Evolutionary conservation across 2,113 vertebrate species (phyloP).

Genomic region (Actinemys pallida): DNA sequence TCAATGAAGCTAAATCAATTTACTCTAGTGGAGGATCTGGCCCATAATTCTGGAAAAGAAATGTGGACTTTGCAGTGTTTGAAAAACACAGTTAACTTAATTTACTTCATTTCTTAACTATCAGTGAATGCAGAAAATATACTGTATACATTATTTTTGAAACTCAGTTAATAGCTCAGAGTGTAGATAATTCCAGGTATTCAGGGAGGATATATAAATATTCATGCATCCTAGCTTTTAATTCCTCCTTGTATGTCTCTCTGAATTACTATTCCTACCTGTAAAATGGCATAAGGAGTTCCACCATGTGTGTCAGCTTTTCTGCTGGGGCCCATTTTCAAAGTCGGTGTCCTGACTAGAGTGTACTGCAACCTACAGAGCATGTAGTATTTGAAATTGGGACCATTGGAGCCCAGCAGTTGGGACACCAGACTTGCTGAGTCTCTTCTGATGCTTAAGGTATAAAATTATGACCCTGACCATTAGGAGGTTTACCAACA

Average conservation of each 20-base stretch:
- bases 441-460: fast-evolving
- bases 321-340: background rate
- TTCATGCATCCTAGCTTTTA: background rate
- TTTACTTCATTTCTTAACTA: no score
- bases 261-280: background rate
- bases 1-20: background rate
- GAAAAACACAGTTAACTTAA: background rate
- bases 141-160: background rate
- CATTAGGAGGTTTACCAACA: fast-evolving
- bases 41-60: background rate
- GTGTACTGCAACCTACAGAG: background rate
- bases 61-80: background rate
- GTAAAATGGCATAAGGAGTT: background rate
- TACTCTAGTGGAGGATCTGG: background rate
- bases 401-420: background rate
- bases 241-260: background rate
- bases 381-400: background rate
- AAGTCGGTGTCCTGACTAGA: background rate
- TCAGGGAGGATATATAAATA: background rate
- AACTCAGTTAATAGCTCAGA: background rate
- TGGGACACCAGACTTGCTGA: background rate
- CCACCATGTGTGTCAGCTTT: background rate
- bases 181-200: background rate
- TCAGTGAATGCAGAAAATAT: background rate
- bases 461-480: background rate